Conservation (phyloP, 2,888 invertebrate species). For the Meganola albula region DNA sequence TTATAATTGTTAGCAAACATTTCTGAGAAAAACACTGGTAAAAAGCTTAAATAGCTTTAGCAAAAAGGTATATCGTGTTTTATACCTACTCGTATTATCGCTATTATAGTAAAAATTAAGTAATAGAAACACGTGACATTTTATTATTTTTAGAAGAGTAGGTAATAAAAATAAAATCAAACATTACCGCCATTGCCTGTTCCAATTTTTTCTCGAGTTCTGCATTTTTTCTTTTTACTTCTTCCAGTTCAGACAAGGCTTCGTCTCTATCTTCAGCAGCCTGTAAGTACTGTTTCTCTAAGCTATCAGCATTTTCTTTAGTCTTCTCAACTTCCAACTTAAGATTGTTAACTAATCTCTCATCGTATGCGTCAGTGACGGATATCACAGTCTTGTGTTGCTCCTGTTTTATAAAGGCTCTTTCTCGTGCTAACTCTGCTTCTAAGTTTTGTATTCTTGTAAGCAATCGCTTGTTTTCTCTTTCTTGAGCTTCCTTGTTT, state of each 20-base stretch:
- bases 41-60: no score
- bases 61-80: no score
- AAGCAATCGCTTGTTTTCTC: constrained; percentile 90
- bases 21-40: no score
- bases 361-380: constrained; percentile 78
- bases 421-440: constrained; percentile 86
- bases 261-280: constrained; percentile 87
- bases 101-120: no score
- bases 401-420: constrained; percentile 72
- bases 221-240: constrained; percentile 86
- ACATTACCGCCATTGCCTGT: constrained; percentile 79
- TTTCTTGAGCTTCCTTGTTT: constrained; percentile 89
- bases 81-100: no score
- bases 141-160: no score
- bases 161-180: background rate
- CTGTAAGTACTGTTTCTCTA: constrained; percentile 87
- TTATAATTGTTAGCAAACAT: no score
- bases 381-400: constrained; percentile 74
- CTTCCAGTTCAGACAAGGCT: constrained; percentile 86
- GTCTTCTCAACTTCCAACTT: constrained; percentile 87
- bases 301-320: constrained; percentile 86
- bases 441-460: constrained; percentile 88
- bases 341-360: constrained; percentile 81
- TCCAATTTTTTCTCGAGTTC: constrained; percentile 87
- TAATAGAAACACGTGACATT: no score